Percentiles rank a stretch among this genome's conserved stretches.
These are phyloP conservation scores for Wasmannia auropunctata DNA, from an alignment of 1,140 invertebrate genomes.

Conservation along the genomic window DNA sequence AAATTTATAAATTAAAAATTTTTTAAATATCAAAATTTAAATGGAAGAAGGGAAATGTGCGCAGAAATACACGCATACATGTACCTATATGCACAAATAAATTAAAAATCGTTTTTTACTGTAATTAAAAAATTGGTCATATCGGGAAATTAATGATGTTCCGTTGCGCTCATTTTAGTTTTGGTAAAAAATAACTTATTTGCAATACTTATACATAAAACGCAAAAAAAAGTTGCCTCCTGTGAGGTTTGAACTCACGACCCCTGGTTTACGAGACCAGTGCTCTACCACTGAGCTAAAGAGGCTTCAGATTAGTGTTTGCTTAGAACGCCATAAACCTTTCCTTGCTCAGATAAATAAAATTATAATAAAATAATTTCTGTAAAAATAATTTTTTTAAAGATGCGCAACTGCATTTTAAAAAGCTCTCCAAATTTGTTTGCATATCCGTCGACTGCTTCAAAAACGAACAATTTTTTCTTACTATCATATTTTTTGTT, in stretches of 20 bases:
- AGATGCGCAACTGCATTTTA: not conserved
- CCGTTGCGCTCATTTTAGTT: not conserved
- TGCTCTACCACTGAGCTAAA: conserved; percentile 93
- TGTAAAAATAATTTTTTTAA: not conserved
- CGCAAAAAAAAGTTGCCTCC: conserved; percentile 82
- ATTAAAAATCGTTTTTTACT: not conserved
- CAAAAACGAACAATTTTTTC: not conserved
- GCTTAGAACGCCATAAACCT: not conserved
- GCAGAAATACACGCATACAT: not conserved
- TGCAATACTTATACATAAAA: not conserved
- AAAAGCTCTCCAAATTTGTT: not conserved
- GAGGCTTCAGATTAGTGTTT: conserved; percentile 83
- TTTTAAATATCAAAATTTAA: not conserved
- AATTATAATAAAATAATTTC: not conserved
- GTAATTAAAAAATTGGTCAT: not conserved
- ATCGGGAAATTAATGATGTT: not conserved
- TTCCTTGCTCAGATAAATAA: not conserved
- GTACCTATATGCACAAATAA: not conserved
- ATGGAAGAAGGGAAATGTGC: not conserved
- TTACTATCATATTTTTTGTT: not conserved
- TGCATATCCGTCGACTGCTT: not conserved
- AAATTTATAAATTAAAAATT: not conserved
- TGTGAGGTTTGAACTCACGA: conserved; percentile 92
- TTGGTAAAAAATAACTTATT: not conserved
- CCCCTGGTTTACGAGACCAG: conserved; percentile 93